Percentiles rank a stretch among this genome's conserved stretches.
phyloP scores from a whole-genome alignment of 2,797 vertebrate species.

The Megalops cyprinoides region DNA sequence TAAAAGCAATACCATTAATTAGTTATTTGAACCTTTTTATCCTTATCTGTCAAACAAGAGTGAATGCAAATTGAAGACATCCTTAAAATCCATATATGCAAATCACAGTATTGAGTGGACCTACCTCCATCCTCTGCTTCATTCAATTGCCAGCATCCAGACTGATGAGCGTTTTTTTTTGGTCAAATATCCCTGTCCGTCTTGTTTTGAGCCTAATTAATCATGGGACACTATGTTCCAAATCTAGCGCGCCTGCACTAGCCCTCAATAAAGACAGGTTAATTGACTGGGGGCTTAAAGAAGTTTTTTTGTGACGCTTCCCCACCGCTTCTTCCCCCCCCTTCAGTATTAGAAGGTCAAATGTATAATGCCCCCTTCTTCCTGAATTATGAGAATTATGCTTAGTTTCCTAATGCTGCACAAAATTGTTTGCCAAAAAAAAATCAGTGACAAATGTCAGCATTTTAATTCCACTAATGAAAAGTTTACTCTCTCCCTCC shows the following conservation, averaged over 20 bases:
- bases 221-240: slow-evolving; percentile 40
- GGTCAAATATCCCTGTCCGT: slow-evolving; percentile 35
- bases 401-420: too few species aligned
- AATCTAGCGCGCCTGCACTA: slow-evolving; percentile 36
- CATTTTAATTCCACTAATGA: too few species aligned
- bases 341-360: too few species aligned
- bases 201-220: slow-evolving; percentile 36
- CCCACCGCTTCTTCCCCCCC: neutral
- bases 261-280: slow-evolving; percentile 53
- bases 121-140: slow-evolving; percentile 54
- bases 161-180: slow-evolving; percentile 16
- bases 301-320: slow-evolving; percentile 2
- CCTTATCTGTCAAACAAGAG: too few species aligned
- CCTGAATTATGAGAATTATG: too few species aligned
- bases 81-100: slow-evolving; percentile 61
- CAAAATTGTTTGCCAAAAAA: too few species aligned
- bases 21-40: slow-evolving; percentile 26
- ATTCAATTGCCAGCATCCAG: slow-evolving; percentile 33
- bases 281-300: slow-evolving; percentile 42
- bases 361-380: too few species aligned
- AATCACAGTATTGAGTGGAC: slow-evolving; percentile 50
- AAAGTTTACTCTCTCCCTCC: too few species aligned
- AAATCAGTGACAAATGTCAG: too few species aligned
- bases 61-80: neutral
- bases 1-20: too few species aligned